phyloP scores from a whole-genome alignment of 2,888 invertebrate genomes.

The Nebria brevicollis region DNA sequence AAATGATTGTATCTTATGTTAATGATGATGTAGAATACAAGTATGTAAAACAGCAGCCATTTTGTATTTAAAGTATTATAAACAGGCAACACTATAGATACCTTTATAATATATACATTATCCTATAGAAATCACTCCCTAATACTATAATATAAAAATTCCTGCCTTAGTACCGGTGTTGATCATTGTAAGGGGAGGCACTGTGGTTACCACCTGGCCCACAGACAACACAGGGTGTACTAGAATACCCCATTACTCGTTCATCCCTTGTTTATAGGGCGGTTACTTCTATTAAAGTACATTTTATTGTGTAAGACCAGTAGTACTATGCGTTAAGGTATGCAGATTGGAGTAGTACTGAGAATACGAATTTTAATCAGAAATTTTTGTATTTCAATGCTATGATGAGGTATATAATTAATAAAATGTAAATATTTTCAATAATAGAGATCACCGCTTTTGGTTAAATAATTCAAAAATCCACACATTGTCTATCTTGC shows the following conservation, averaged over 20 bases:
- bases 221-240: not conserved
- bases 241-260: too few relatives aligned
- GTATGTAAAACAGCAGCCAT: not conserved
- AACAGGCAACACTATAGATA: not conserved
- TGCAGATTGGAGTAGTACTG: not conserved
- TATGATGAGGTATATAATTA: too few relatives aligned
- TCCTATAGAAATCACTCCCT: conserved; percentile 2
- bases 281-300: not conserved
- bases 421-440: too few relatives aligned
- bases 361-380: not conserved
- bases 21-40: not conserved
- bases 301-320: not conserved
- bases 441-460: too few relatives aligned
- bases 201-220: conserved; percentile 10
- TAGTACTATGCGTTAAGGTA: not conserved
- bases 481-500: conserved; percentile 61
- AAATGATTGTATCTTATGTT: too few relatives aligned
- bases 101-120: conserved; percentile 12
- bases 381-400: too few relatives aligned
- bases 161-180: conserved; percentile 4
- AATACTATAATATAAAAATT: not conserved
- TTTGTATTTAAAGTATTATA: conserved; percentile 5
- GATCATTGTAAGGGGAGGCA: conserved; percentile 4
- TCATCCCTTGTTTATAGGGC: not conserved
- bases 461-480: not conserved